phyloP scores from a whole-genome alignment of 2,888 invertebrate species.

The Harmothoe impar region DNA sequence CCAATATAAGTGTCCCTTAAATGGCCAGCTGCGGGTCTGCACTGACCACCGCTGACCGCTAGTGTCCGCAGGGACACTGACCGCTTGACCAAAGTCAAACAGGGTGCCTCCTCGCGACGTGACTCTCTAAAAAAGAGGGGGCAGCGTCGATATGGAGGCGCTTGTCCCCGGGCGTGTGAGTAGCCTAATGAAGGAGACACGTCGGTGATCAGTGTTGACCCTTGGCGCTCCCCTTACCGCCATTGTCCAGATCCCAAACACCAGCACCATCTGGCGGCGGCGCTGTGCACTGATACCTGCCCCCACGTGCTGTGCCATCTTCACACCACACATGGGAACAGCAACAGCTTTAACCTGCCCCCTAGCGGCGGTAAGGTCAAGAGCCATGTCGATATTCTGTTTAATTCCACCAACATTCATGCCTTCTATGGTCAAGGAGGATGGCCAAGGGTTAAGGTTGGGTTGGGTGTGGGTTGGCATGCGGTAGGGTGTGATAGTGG shows the following conservation, averaged over 20 bases:
- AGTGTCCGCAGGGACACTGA: neutral
- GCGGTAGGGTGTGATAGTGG: neutral
- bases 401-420: neutral
- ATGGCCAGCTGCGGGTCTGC: neutral
- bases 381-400: neutral
- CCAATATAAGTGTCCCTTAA: neutral
- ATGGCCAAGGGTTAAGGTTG: neutral
- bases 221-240: neutral
- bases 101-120: neutral
- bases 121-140: neutral
- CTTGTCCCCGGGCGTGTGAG: neutral
- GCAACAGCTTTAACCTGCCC: constrained; percentile 24
- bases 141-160: neutral
- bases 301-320: neutral
- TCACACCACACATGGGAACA: constrained; percentile 2
- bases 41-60: neutral
- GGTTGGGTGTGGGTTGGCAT: neutral
- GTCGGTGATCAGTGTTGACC: constrained; percentile 52
- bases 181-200: constrained; percentile 1
- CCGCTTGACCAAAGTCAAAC: constrained; percentile 23
- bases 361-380: constrained; percentile 18
- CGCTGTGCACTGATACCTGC: constrained; percentile 24
- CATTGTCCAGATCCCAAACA: constrained; percentile 41
- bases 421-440: neutral
- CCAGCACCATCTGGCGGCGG: constrained; percentile 12